These are phyloP conservation scores for Tigriopus japonicus DNA, from an alignment of 1,140 invertebrate genomes.

Conservation along the genomic window DNA sequence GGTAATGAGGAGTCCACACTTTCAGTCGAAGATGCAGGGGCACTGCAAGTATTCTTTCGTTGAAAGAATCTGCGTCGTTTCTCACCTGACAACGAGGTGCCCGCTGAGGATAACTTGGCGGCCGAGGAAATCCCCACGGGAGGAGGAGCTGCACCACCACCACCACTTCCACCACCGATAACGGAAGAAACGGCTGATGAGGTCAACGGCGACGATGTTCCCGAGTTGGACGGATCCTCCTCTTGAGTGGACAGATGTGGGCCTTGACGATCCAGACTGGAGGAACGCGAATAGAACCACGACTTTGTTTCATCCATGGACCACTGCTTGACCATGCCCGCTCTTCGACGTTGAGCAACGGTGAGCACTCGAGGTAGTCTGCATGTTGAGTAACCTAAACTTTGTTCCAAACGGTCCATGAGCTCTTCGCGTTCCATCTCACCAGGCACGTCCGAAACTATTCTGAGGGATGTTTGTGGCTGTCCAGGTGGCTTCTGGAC, in stretches of 20 bases:
- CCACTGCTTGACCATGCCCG: slow-evolving; percentile 7
- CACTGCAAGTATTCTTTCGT: neutral
- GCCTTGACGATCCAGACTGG: neutral
- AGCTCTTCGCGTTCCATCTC: neutral
- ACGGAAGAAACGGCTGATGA: too few species aligned
- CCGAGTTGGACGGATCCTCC: too few species aligned
- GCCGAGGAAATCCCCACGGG: too few species aligned
- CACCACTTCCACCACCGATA: too few species aligned
- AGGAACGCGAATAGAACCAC: slow-evolving; percentile 3
- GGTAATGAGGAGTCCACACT: neutral
- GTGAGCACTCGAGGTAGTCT: neutral
- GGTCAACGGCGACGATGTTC: too few species aligned
- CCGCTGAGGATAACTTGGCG: too few species aligned
- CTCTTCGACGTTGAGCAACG: neutral
- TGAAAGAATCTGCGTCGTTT: neutral
- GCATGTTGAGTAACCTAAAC: neutral
- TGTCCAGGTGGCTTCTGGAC: too few species aligned
- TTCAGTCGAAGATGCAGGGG: neutral
- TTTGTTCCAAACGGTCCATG: neutral
- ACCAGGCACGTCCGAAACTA: too few species aligned
- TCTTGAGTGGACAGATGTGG: too few species aligned
- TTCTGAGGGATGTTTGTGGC: too few species aligned
- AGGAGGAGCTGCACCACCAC: too few species aligned
- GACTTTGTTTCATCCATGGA: slow-evolving; percentile 12
- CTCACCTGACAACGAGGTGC: too few species aligned